Base-by-base conservation (phyloP, 2,113 vertebrate species). In the Lepus americanus region DNA sequence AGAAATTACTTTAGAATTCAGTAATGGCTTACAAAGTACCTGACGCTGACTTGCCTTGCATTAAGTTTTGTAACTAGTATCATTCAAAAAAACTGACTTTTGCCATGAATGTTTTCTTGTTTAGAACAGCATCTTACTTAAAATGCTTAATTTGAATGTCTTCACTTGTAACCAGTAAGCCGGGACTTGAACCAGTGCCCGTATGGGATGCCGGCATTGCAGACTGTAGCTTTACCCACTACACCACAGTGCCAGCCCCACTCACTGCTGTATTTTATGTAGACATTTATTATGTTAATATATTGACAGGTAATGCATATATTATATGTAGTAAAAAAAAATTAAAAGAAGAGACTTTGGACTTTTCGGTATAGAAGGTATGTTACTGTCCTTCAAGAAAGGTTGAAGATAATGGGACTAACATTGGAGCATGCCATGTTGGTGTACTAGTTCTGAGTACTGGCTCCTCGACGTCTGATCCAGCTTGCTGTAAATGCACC, bases 41-140 rank as follows among this genome's bases (percentile, higher is more conserved):
- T 81, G 5, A 69, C 78, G 66, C 8, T 67, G 59, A 72, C n/a
- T 69, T 96, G 39, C 2, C 25, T 94, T 91, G 23, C 29, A 61
- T 91, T 2, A 64, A 72, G 17, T 90, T 89, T 84, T 67, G 16
- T 39, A 94, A 69, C 17, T 74, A 23, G 31, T 36, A 72, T 74
- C 73, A 61, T 49, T 81, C 44, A 73, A 89, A 95, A 94, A 16
- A 64, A 61, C 49, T 74, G 64, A 55, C 13, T 70, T 79, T 79
- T 95, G n/a, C 74, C 20, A 87, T 78, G 64, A 81, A 16, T 76
- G 22, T 79, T 94, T 73, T 95, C 6, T 36, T 67, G 55, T 31
- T 67, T 86, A 70, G 70, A 88, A 90, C 23, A 53, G 23, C 36
- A 7, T 27, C 4, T 14, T 80, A 90, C 44, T 87, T 82, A 73